phyloP scores from a whole-genome alignment of 1,140 invertebrate species.

The Anastrepha ludens region DNA sequence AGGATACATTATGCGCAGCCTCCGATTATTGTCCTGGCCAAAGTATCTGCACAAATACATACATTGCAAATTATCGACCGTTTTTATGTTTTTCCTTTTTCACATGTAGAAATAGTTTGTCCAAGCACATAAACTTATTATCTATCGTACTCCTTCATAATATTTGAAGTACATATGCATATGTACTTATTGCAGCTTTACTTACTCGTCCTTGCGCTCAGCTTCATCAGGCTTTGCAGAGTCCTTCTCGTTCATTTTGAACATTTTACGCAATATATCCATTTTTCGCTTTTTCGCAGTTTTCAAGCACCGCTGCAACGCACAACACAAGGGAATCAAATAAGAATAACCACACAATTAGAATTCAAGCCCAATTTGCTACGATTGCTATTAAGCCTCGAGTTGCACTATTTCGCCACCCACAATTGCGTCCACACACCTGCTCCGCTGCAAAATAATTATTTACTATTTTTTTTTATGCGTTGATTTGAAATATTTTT shows the following conservation, averaged over 20 bases:
- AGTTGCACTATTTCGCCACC: neutral
- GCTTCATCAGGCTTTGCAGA: constrained; percentile 27
- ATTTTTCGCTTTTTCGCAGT: constrained; percentile 56
- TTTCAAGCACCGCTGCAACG: constrained; percentile 8
- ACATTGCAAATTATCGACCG: constrained; percentile 59
- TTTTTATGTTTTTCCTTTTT: neutral
- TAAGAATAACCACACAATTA: neutral
- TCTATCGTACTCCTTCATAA: neutral
- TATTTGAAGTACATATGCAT: neutral
- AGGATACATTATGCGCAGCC: constrained; percentile 54
- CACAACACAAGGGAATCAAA: neutral
- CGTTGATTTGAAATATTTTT: constrained; percentile 7
- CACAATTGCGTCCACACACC: neutral
- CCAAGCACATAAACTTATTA: too few relatives aligned
- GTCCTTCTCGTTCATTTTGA: constrained; percentile 66
- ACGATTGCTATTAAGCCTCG: neutral
- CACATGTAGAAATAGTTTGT: neutral
- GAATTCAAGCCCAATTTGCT: neutral
- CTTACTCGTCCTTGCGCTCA: constrained; percentile 64
- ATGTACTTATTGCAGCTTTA: constrained; percentile 41
- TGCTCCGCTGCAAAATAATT: neutral
- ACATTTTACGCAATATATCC: constrained; percentile 73
- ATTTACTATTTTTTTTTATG: neutral
- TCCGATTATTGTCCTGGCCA: constrained; percentile 39
- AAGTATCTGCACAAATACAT: constrained; percentile 3